Evolutionary conservation across 1,140 invertebrate genomes (phyloP), one percentile per base, ranked within the genome.

Genomic region (Zaprionus vittiger): DNA sequence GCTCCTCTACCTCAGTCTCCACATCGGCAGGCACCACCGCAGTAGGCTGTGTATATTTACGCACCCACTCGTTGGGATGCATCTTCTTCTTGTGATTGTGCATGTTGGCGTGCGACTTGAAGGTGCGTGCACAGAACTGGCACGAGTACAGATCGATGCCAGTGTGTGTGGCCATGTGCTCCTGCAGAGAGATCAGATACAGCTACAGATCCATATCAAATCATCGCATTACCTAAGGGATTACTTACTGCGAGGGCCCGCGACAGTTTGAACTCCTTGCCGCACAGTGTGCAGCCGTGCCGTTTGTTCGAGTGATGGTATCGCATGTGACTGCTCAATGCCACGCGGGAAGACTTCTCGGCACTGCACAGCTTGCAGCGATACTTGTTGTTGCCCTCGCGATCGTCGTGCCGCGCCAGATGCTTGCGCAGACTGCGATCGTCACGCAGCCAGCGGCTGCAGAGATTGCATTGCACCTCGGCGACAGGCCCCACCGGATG

Each of bases 1-100:
- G 38, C 24, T 20, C 34, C 20, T 20, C n/a, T n/a, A 15, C 38
- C 47, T 14, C 28, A 20, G 22, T 28, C 4, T 14, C 22, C 20
- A 22, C 24, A 20, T 14, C 4, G 44, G 11, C n/a, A 15, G 11
- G 26, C 56, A 9, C 47, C 38, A 17, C 38, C 64, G 65, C 44
- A 38, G 49, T 89, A 15, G 85, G 85, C 59, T 91, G 82, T 2
- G 85, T 74, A 7, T 90, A 90, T 38, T 91, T 90, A 2, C 83
- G 67, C 47, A 91, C 85, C 80, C 83, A 93, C 17, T 93, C 92
- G n/a, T 81, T 81, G 0, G 89, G 83, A 77, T 93, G 92, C 71
- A 90, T 82, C 61, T 92, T 91, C 71, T 91, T 92, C 41, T 91
- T 89, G 78, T 93, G 92, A 17, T 91, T 85, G 55, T 92, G 86